Evolutionary conservation across 2,113 vertebrate genomes (phyloP), one percentile per base, ranked within the genome.

Genomic region (Nothocercus julius): DNA sequence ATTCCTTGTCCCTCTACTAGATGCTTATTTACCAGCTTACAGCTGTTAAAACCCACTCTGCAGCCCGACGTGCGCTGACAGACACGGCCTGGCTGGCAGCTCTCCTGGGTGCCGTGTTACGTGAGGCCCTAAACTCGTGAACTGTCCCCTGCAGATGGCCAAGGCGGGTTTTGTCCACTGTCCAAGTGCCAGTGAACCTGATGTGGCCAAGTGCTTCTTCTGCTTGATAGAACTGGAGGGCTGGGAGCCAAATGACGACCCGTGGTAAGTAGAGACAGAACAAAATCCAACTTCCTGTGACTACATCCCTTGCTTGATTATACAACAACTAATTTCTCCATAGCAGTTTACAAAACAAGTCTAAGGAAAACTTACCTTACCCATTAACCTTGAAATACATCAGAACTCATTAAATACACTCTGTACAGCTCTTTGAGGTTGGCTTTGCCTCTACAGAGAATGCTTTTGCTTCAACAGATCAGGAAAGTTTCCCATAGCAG

Each of bases 231-330:
- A 98, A 68, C 86, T 98, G 34, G 98, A 98, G 15, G 98, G 97
- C 62, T 99, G 98, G 98, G 98, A 99, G 70, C 98, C 98, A 11
- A 95, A 98, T 27, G 98, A 98, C 70, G 94, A 98, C 82, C 98
- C 98, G 17, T 92, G 97, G 98, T 98, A 90, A 96, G 91, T 62
- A 69, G 18, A 66, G 53, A 45, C 24, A 2, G 21, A 68, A 19
- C 17, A 21, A 19, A 16, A 14, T 67, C 45, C 18, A 56, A 25
- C 59, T 5, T 11, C 34, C 40, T 68, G 38, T 40, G 19, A 61
- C n/a, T 66, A 3, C 2, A 11, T 49, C 20, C 44, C 17, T 61
- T 45, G 28, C 27, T 38, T 38, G 4, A 3, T 42, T 44, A 20
- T 20, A 66, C 64, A 68, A 38, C 13, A 27, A 44, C 13, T 2